Conservation (phyloP, 1,140 invertebrate genomes). For the Dendroctonus valens region DNA sequence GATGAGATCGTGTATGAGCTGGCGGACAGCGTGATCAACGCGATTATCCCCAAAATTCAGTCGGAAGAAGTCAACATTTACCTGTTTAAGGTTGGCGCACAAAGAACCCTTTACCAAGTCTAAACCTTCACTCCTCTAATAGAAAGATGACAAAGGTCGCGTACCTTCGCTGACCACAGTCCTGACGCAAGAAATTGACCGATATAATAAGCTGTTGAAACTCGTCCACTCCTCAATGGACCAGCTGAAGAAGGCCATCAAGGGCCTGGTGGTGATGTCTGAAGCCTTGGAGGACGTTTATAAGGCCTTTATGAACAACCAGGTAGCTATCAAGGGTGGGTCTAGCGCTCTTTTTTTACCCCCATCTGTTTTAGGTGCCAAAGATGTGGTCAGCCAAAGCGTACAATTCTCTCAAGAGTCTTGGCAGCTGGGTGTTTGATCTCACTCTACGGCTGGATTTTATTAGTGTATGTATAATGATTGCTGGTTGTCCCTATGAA, state of each 20-base stretch:
- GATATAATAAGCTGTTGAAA: conserved; percentile 75
- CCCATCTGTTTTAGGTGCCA: conserved; percentile 60
- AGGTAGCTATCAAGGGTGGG: conserved; percentile 49
- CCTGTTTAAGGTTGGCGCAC: conserved; percentile 53
- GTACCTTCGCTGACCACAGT: conserved; percentile 80
- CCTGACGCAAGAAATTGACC: conserved; percentile 79
- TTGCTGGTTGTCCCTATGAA: conserved; percentile 19
- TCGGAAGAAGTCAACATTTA: conserved; percentile 56
- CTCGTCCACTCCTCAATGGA: conserved; percentile 70
- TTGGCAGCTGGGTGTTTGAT: conserved; percentile 81
- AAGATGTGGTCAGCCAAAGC: conserved; percentile 76
- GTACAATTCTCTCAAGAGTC: conserved; percentile 82
- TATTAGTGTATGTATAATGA: conserved; percentile 57
- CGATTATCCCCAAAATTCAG: conserved; percentile 60
- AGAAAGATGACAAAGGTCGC: conserved; percentile 66
- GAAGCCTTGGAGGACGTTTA: conserved; percentile 80
- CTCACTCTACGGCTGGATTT: conserved; percentile 76
- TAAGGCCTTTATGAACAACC: conserved; percentile 72
- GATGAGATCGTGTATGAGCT: conserved; percentile 74
- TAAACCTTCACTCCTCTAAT: conserved; percentile 38
- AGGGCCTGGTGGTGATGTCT: conserved; percentile 86
- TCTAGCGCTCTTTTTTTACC: no score
- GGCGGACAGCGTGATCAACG: conserved; percentile 62
- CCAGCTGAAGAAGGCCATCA: conserved; percentile 80
- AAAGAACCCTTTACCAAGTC: background rate